Base-by-base conservation (phyloP, 1,140 invertebrate species). In the Rhizoglyphus robini region DNA sequence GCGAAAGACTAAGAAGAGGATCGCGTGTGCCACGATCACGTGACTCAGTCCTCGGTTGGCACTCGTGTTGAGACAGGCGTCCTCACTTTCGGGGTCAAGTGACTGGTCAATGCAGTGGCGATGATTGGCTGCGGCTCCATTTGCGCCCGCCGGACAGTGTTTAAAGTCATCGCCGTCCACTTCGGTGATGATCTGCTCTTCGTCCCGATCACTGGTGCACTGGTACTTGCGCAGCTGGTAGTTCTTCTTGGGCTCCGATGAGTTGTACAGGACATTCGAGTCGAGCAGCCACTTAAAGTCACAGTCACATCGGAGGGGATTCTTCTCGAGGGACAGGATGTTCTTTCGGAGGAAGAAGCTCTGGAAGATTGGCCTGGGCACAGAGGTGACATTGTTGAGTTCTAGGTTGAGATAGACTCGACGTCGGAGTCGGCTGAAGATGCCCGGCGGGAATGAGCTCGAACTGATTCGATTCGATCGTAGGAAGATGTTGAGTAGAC, bases 301-400 rank as follows among this genome's bases (percentile, higher is more conserved):
- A 64, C 63, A 64, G 30, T 64, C 63, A 51, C 63, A 64, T 49
- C 25, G 20, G 18, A 64, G 30, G 11, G 63, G 63, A 51, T 64
- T 64, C 18, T n/a, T 11, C 27, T 20, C 1, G 1, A 64, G 4
- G 13, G 46, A 48, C 15, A 64, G n/a, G 20, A 48, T 36, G 4
- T 5, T 20, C 20, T 34, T 29, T 2, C 63, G 38, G 11, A 15
- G 23, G 5, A 57, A 23, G 15, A 48, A 36, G 8, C 23, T 25
- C 23, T 46, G 32, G 29, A 64, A 64, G 11, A 64, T 34, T 13
- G 15, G 15, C n/a, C 29, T 13, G 11, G 27, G 13, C 48, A 64
- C 20, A 3, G 1, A 1, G 1, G 63, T 49, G 18, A 64, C 11
- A 49, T 64, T 51, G 41, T 64, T 64, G 4, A 48, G 32, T 27